A percentile compares a stretch with the other conserved stretches of the same genome.
Evolutionary conservation across 2,797 vertebrate genomes (phyloP).

Genomic region (Stomatorhinus walkeri): DNA sequence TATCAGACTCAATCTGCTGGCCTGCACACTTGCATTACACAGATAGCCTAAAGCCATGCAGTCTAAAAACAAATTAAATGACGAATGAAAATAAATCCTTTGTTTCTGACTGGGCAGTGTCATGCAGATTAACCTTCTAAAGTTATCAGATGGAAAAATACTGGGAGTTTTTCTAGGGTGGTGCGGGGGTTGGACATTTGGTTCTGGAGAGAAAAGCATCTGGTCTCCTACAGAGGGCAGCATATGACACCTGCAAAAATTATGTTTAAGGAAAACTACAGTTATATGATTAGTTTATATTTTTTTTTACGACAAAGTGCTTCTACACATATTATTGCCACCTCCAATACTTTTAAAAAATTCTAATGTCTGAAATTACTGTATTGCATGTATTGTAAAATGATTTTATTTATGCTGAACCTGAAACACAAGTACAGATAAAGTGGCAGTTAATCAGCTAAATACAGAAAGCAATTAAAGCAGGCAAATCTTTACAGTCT

Average conservation of each 20-base stretch:
- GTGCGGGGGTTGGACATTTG: neutral
- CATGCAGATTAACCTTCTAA: neutral
- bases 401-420: neutral
- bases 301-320: neutral
- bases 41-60: neutral
- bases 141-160: neutral
- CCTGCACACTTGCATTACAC: neutral
- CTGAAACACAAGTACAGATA: neutral
- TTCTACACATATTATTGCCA: neutral
- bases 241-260: neutral
- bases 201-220: neutral
- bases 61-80: neutral
- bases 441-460: neutral
- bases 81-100: conserved; percentile 21
- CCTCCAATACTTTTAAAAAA: neutral
- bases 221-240: neutral
- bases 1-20: neutral
- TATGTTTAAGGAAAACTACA: neutral
- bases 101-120: neutral
- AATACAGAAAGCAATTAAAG: neutral
- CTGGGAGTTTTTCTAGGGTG: neutral
- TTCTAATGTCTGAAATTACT: neutral
- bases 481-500: neutral
- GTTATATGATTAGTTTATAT: neutral
- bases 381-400: neutral